phyloP scores from a whole-genome alignment of 1,140 invertebrate genomes.

The Melitaea cinxia region DNA sequence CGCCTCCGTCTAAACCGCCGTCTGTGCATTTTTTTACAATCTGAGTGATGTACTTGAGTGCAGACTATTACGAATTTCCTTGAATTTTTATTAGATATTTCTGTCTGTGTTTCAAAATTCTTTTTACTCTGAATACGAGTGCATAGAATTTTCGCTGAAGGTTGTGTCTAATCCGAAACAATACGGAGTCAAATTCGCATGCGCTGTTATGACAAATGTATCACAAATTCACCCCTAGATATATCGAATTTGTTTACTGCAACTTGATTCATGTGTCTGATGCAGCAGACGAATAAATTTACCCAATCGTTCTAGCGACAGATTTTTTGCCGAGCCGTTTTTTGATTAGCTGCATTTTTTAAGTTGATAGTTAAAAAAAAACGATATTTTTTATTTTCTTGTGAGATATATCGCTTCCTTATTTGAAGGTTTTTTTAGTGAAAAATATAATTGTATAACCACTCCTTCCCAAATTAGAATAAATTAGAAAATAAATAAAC shows the following conservation, averaged over 20 bases:
- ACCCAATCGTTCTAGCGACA: constrained; percentile 44
- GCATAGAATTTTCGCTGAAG: constrained; percentile 40
- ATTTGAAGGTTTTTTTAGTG: too few species aligned
- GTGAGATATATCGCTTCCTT: background rate
- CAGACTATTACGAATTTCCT: constrained; percentile 76
- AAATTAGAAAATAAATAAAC: background rate
- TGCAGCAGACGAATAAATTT: constrained; percentile 74
- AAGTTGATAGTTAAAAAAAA: background rate
- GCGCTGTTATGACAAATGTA: constrained; percentile 27
- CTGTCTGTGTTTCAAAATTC: constrained; percentile 57
- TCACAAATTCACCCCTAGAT: constrained; percentile 57
- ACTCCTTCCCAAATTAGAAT: too few species aligned
- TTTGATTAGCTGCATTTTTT: constrained; percentile 19
- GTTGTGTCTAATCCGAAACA: background rate
- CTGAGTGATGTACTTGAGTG: constrained; percentile 74
- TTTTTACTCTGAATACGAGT: constrained; percentile 33
- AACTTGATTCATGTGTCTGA: constrained; percentile 77
- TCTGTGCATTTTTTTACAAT: constrained; percentile 78
- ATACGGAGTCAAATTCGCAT: constrained; percentile 45
- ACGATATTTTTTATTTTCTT: constrained; percentile 1
- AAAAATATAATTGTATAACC: too few species aligned
- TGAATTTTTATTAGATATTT: constrained; percentile 76
- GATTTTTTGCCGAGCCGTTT: constrained; percentile 26
- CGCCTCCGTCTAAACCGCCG: constrained; percentile 56
- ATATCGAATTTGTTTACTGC: constrained; percentile 67